A percentile compares a stretch with the other conserved stretches of the same genome.
These are phyloP conservation scores for Myiozetetes cayanensis DNA, from an alignment of 2,113 vertebrate genomes.

Conservation along the genomic window DNA sequence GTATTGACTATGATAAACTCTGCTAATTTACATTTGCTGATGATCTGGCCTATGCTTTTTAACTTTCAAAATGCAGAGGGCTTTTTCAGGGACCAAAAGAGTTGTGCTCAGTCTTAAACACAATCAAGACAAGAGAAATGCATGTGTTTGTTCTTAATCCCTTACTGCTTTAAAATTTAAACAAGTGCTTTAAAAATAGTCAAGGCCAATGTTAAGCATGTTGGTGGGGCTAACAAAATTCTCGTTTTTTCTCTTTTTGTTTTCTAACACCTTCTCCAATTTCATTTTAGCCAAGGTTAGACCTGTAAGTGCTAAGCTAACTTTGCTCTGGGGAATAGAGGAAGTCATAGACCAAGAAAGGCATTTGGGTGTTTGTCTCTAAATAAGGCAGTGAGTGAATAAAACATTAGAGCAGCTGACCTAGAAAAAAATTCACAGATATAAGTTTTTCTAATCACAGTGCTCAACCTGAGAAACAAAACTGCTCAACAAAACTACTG, in stretches of 20 bases:
- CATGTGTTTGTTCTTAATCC: conserved; percentile 46
- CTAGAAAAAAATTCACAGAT: not conserved
- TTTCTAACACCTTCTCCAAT: not conserved
- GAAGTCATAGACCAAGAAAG: not conserved
- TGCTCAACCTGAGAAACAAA: not conserved
- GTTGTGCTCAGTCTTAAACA: not conserved
- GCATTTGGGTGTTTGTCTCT: not conserved
- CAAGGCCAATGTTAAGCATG: not conserved
- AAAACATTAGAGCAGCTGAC: not conserved
- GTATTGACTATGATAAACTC: not conserved
- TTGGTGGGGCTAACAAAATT: not conserved
- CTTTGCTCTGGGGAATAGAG: not conserved
- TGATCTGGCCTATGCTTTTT: not conserved
- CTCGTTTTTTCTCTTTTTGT: not conserved
- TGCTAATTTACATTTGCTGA: not conserved
- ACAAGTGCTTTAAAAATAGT: conserved; percentile 58
- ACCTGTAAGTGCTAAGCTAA: not conserved
- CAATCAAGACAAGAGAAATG: not conserved
- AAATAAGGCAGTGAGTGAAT: not conserved
- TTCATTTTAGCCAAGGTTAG: not conserved
- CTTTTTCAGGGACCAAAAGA: not conserved
- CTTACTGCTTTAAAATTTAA: conserved; percentile 46
- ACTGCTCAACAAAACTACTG: not conserved
- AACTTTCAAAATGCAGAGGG: not conserved
- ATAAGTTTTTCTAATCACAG: not conserved